Conservation (phyloP, 2,888 invertebrate species). For the Drosophila hamatofila region DNA sequence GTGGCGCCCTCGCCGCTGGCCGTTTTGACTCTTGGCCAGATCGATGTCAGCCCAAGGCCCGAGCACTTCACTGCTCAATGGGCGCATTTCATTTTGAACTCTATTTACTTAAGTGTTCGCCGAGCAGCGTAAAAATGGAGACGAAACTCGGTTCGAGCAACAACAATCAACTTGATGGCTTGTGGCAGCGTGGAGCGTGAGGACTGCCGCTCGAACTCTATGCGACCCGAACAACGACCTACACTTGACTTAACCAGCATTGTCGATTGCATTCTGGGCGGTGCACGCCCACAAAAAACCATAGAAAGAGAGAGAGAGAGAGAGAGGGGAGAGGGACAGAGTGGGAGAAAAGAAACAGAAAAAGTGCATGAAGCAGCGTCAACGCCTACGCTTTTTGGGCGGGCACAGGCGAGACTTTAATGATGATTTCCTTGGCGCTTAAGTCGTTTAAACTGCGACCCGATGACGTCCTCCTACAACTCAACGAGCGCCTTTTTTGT, state of each 20-base stretch:
- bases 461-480: constrained; percentile 60
- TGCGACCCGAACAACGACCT: constrained; percentile 79
- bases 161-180: constrained; percentile 63
- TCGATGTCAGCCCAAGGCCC: constrained; percentile 69
- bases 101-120: constrained; percentile 79
- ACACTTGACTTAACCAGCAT: constrained; percentile 83
- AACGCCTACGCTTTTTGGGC: constrained; percentile 58
- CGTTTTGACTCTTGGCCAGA: constrained; percentile 47
- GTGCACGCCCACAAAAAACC: constrained; percentile 47
- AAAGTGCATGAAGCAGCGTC: constrained; percentile 50
- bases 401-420: constrained; percentile 72
- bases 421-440: constrained; percentile 82
- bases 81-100: constrained; percentile 78
- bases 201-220: constrained; percentile 35
- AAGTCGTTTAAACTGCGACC: constrained; percentile 81
- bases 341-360: neutral
- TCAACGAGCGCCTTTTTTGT: constrained; percentile 78
- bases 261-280: constrained; percentile 73
- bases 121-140: constrained; percentile 58
- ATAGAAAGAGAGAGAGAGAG: neutral
- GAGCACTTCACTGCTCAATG: constrained; percentile 66
- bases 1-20: constrained; percentile 27
- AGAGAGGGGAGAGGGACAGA: neutral
- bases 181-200: constrained; percentile 21
- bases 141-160: constrained; percentile 51